Conservation (phyloP, 1,140 invertebrate genomes). For the Drosophila orena region DNA sequence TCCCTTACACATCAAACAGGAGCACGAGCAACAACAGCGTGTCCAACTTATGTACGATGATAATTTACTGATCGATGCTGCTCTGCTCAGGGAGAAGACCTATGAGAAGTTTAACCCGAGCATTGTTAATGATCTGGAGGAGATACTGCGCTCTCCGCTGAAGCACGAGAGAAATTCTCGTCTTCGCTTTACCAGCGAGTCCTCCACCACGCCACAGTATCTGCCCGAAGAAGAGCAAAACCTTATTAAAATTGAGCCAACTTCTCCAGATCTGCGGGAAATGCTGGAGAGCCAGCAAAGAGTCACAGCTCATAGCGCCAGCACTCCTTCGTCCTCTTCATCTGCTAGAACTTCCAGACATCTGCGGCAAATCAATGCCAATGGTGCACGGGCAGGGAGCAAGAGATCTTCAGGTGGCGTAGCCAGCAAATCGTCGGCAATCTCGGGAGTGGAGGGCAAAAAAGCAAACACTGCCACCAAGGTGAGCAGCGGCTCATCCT, state of each 20-base stretch:
- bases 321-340: constrained; percentile 46
- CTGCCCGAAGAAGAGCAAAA: constrained; percentile 72
- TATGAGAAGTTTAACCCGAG: constrained; percentile 79
- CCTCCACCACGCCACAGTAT: constrained; percentile 73
- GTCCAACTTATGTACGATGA: constrained; percentile 71
- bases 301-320: constrained; percentile 12
- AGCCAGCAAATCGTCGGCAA: constrained; percentile 14
- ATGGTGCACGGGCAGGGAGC: constrained; percentile 23
- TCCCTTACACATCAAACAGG: constrained; percentile 79
- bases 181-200: constrained; percentile 75
- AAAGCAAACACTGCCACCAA: constrained; percentile 31
- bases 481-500: constrained; percentile 39
- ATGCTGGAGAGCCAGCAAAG: constrained; percentile 72
- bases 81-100: constrained; percentile 59
- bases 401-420: constrained; percentile 26
- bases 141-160: constrained; percentile 79
- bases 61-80: constrained; percentile 68
- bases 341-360: constrained; percentile 65
- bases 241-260: constrained; percentile 81
- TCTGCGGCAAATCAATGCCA: constrained; percentile 54
- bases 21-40: constrained; percentile 66
- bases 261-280: constrained; percentile 71
- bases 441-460: constrained; percentile 15
- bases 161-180: constrained; percentile 70
- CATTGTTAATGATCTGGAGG: constrained; percentile 83